Evolutionary conservation across 2,888 invertebrate species (phyloP), one percentile per base, ranked within the genome.

Genomic region (Drosophila austrosaltans): DNA sequence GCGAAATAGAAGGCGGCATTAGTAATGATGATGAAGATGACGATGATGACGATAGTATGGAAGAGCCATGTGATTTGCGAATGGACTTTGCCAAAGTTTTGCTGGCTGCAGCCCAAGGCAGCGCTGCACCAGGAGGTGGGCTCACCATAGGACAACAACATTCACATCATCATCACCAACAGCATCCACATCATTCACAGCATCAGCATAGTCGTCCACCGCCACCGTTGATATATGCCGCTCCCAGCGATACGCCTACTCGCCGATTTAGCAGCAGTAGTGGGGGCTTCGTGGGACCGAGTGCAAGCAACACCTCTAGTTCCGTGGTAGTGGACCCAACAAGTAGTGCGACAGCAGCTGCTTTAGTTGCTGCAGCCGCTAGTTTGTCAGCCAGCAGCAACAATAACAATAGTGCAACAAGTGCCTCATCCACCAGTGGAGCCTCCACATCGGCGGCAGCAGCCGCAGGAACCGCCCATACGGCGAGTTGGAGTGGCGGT

Each of bases 31-130:
- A 81, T 2, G 79, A 88, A 44, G 77, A 81, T 30, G 76, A 84
- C 58, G 64, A 74, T 60, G 71, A 72, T 39, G 82, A 86, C 30
- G 87, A 77, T 48, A 79, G 83, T 56, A 87, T 83, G 65, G 86
- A 89, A 73, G 91, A 93, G 71, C 93, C 92, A 10, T 92, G 91
- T 78, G 92, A 93, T 87, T 80, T 93, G 72, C 89, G 92, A 82
- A 85, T 91, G 68, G 90, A 90, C 74, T 66, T 91, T 61, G 89
- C 90, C 63, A 89, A 90, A 69, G 88, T 82, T n/a, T 66, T 90
- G 66, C 83, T 85, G 12, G 82, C 90, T 42, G 84, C 70, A 5
- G 77, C 75, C 53, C 80, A 77, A 1, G 78, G 40, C 20, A 48
- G 10, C 12, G 48, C 12, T 2, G 40, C 53, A 20, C 32, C 67